These are phyloP conservation scores for Notothenia coriiceps DNA, from an alignment of 2,113 vertebrate species.

Conservation along the genomic window DNA sequence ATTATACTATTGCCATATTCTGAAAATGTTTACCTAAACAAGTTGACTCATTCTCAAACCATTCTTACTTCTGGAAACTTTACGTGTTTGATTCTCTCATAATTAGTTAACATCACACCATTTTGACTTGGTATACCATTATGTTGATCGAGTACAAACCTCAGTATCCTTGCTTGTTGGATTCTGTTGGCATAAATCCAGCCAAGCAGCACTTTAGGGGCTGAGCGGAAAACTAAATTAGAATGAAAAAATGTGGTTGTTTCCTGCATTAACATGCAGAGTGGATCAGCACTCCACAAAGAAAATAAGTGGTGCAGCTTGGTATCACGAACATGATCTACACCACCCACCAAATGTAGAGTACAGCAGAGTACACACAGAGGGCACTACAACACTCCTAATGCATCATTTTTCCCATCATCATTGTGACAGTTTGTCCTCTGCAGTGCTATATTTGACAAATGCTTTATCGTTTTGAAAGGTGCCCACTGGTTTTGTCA, in stretches of 20 bases:
- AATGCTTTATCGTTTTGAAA: conserved; percentile 43
- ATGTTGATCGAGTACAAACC: background rate
- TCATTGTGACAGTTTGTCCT: conserved; percentile 34
- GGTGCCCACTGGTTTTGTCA: conserved; percentile 55
- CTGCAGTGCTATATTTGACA: conserved; percentile 16
- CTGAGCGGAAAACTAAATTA: conserved; percentile 2
- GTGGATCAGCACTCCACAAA: conserved; percentile 1
- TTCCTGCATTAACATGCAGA: background rate
- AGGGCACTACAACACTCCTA: conserved; percentile 67
- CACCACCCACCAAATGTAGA: conserved; percentile 43
- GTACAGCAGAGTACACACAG: conserved; percentile 64
- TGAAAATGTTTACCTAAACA: too few relatives aligned
- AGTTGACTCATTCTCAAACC: background rate
- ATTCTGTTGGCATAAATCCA: background rate
- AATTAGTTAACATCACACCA: too few relatives aligned
- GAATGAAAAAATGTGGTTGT: background rate
- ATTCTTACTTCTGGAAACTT: background rate
- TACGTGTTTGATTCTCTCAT: background rate
- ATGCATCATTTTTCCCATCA: conserved; percentile 37
- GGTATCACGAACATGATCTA: conserved; percentile 10
- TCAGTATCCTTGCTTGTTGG: conserved; percentile 9
- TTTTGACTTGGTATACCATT: background rate
- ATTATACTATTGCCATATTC: too few relatives aligned
- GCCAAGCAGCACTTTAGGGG: background rate
- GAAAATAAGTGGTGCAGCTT: background rate